Percentiles rank a stretch among this genome's conserved stretches.
phyloP scores from a whole-genome alignment of 2,113 vertebrate genomes.

The Neolamprologus cancellatus region DNA sequence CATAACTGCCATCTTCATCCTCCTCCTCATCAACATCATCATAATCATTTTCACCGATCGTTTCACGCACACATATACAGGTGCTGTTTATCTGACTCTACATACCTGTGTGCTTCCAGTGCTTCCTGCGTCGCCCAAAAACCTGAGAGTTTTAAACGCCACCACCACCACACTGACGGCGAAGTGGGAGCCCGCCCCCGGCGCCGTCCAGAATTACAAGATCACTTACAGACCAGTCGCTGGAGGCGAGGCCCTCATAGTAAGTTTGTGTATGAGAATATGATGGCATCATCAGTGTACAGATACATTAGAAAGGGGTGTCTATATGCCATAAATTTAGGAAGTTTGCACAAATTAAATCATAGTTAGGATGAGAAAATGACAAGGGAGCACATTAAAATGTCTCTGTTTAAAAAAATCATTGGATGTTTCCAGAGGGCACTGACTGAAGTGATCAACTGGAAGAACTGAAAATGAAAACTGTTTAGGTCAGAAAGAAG shows the following conservation, averaged over 20 bases:
- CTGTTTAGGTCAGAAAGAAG: neutral
- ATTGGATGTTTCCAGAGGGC: neutral
- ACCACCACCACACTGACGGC: conserved; percentile 81
- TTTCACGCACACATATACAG: neutral
- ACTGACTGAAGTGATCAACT: neutral
- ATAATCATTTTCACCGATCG: neutral
- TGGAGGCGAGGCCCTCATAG: conserved; percentile 75
- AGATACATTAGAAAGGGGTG: neutral
- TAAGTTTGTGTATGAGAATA: conserved; percentile 49
- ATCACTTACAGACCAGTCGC: conserved; percentile 74
- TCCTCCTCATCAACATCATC: neutral
- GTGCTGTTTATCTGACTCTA: neutral
- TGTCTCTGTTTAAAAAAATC: neutral
- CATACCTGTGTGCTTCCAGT: conserved; percentile 64
- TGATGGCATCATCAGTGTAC: neutral
- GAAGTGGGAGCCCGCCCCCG: conserved; percentile 88
- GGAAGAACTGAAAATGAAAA: neutral
- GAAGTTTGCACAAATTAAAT: neutral
- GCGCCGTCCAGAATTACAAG: conserved; percentile 84
- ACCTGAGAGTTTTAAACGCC: conserved; percentile 88
- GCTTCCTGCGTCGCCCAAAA: conserved; percentile 78
- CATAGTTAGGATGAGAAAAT: neutral
- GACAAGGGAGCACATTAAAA: neutral
- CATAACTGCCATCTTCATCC: neutral
- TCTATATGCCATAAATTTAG: neutral